These are phyloP conservation scores for Zaprionus kolodkinae DNA, from an alignment of 1,140 invertebrate species.

Conservation along the genomic window DNA sequence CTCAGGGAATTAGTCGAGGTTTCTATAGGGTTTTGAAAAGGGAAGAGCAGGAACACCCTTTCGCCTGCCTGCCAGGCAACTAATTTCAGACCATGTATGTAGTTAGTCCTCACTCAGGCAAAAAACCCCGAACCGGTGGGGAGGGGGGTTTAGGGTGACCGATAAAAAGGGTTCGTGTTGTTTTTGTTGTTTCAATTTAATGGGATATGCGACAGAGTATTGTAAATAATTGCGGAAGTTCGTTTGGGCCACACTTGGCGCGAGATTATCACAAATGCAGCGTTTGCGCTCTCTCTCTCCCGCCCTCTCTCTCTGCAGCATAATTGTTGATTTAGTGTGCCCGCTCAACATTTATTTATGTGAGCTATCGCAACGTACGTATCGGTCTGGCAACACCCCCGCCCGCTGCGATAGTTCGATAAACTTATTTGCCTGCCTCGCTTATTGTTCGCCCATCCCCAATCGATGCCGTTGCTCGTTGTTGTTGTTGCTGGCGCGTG, in stretches of 20 bases:
- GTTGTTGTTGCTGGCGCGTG: slow-evolving; percentile 68
- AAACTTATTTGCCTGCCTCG: slow-evolving; percentile 33
- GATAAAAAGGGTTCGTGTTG: slow-evolving; percentile 47
- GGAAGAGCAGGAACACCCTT: slow-evolving; percentile 54
- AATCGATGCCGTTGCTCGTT: slow-evolving; percentile 63
- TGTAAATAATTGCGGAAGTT: slow-evolving; percentile 81
- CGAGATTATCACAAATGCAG: slow-evolving; percentile 28
- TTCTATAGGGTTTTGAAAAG: slow-evolving; percentile 13
- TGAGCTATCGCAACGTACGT: slow-evolving; percentile 41
- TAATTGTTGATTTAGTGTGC: slow-evolving; percentile 82
- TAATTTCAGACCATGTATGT: slow-evolving; percentile 49
- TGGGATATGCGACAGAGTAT: slow-evolving; percentile 61
- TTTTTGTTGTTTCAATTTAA: slow-evolving; percentile 49
- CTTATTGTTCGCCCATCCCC: slow-evolving; percentile 71
- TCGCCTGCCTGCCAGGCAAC: slow-evolving; percentile 45
- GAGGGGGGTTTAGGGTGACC: slow-evolving; percentile 19
- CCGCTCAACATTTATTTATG: slow-evolving; percentile 69
- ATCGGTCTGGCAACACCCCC: neutral
- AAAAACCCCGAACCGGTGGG: neutral
- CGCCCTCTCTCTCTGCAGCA: slow-evolving; percentile 53
- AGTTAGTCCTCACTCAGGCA: slow-evolving; percentile 4
- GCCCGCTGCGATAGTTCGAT: neutral
- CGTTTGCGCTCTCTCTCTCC: neutral
- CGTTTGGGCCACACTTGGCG: slow-evolving; percentile 33
- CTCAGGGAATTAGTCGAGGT: neutral